A percentile compares a stretch with the other conserved stretches of the same genome.
Evolutionary conservation across 2,797 vertebrate genomes (phyloP).

Genomic region (Hippoglossus hippoglossus): DNA sequence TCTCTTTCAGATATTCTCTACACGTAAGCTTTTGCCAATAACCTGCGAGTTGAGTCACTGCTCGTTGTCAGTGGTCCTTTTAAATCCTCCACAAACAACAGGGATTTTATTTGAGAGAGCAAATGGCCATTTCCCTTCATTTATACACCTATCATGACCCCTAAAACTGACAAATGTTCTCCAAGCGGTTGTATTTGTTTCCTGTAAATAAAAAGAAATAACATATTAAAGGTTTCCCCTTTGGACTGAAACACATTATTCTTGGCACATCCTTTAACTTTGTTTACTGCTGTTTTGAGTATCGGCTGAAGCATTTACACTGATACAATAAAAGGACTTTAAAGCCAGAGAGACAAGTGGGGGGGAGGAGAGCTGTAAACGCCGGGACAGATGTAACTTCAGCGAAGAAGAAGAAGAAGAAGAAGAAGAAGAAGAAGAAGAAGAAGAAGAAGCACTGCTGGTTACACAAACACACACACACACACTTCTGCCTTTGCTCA

Average conservation of each 20-base stretch:
- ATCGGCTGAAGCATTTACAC: constrained; percentile 12
- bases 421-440: too few relatives aligned
- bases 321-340: constrained; percentile 25
- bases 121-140: constrained; percentile 21
- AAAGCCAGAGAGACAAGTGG: constrained; percentile 10
- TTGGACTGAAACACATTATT: neutral
- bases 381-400: constrained; percentile 12
- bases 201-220: constrained; percentile 1
- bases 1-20: neutral
- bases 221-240: neutral
- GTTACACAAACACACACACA: too few relatives aligned
- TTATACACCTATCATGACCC: constrained; percentile 5
- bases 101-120: constrained; percentile 13
- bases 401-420: constrained; percentile 8
- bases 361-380: constrained; percentile 33
- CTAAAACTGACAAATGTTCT: constrained; percentile 6
- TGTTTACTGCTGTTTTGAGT: constrained; percentile 33
- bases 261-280: constrained; percentile 4
- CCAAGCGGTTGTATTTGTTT: neutral
- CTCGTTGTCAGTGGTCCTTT: neutral
- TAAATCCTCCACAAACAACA: constrained; percentile 15
- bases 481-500: too few relatives aligned
- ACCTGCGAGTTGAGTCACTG: neutral
- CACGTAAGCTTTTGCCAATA: neutral
- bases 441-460: too few relatives aligned